phyloP scores from a whole-genome alignment of 2,113 vertebrate genomes.

The Mixornis gularis region DNA sequence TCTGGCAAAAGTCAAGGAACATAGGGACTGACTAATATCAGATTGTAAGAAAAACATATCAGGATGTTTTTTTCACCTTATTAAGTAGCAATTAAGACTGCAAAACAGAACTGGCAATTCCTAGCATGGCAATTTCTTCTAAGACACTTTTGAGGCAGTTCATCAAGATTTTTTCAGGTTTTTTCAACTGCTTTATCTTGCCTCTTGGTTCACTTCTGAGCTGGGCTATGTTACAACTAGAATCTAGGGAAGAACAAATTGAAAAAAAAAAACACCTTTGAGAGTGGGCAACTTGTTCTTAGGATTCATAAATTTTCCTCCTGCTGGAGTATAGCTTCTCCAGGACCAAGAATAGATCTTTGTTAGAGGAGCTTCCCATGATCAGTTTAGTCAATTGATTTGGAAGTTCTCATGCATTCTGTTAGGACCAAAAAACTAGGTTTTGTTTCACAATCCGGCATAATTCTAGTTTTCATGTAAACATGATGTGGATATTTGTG shows the following conservation, averaged over 20 bases:
- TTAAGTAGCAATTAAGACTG: not conserved
- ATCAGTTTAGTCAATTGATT: not conserved
- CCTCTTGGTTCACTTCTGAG: not conserved
- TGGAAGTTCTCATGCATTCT: not conserved
- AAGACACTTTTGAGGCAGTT: not conserved
- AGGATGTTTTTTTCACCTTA: not conserved
- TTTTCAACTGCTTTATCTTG: not conserved
- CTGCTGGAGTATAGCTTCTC: not conserved
- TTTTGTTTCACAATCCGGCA: not conserved
- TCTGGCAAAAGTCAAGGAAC: not conserved
- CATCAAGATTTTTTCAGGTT: not conserved
- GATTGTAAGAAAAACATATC: not conserved
- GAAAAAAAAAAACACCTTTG: not conserved
- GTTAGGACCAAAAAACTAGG: not conserved
- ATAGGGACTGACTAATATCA: not conserved
- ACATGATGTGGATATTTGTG: not conserved
- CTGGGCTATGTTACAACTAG: not conserved
- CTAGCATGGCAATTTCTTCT: not conserved
- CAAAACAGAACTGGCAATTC: not conserved
- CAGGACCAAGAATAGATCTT: not conserved
- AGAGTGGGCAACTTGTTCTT: not conserved
- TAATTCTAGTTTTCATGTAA: not conserved
- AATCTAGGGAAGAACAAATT: not conserved
- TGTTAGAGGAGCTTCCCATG: not conserved
- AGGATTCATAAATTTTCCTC: not conserved